Percentiles rank a stretch among this genome's conserved stretches.
Evolutionary conservation across 2,797 vertebrate genomes (phyloP).

Genomic region (Pangasius krempfi): DNA sequence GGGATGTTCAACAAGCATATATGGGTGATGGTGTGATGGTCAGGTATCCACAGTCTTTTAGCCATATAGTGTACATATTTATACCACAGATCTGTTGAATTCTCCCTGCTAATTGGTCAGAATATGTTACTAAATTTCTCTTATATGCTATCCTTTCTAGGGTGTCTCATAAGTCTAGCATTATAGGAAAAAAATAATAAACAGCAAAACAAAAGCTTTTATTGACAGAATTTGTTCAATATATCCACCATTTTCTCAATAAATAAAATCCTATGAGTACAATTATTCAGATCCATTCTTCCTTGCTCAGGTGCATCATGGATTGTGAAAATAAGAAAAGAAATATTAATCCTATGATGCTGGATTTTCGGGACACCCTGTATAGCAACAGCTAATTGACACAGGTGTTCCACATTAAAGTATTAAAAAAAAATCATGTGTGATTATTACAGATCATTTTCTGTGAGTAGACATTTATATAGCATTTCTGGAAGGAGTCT

Average conservation of each 20-base stretch:
- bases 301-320: not conserved
- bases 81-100: not conserved
- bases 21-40: not conserved
- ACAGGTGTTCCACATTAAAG: not conserved
- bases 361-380: not conserved
- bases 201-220: too few species aligned
- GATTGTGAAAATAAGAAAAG: not conserved
- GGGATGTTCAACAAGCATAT: not conserved
- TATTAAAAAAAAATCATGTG: not conserved
- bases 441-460: not conserved
- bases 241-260: too few species aligned
- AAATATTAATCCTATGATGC: not conserved
- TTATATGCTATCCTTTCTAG: too few species aligned
- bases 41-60: not conserved
- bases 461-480: not conserved
- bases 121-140: not conserved
- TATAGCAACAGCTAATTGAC: not conserved
- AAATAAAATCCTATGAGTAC: too few species aligned
- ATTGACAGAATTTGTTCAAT: too few species aligned
- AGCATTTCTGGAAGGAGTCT: not conserved
- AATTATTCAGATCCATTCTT: not conserved
- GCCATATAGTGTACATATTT: not conserved
- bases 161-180: too few species aligned
- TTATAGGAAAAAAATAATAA: too few species aligned
- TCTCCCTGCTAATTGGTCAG: not conserved